phyloP scores from a whole-genome alignment of 2,113 vertebrate genomes.

The Furnarius figulus region DNA sequence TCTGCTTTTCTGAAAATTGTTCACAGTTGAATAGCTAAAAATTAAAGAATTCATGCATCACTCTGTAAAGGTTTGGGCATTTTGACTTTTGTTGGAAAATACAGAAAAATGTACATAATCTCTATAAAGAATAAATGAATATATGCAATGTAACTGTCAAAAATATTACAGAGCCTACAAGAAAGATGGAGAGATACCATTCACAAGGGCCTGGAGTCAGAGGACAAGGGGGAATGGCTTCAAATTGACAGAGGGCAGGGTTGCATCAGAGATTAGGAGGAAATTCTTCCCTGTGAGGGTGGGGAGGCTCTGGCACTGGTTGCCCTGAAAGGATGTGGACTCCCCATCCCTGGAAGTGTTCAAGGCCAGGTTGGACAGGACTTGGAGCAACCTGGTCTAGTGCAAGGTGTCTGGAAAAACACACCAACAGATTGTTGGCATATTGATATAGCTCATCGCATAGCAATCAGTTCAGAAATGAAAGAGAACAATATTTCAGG shows the following conservation, averaged over 20 bases:
- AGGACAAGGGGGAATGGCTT: background rate
- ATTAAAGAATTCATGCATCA: background rate
- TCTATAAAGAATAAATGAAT: background rate
- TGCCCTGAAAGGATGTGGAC: background rate
- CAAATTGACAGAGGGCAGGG: background rate
- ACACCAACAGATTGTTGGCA: background rate
- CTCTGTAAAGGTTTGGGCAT: background rate
- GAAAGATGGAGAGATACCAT: background rate
- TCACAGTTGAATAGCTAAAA: background rate
- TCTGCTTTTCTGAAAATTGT: background rate
- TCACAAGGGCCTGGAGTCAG: background rate
- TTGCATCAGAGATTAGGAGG: too few species aligned
- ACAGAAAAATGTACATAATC: background rate
- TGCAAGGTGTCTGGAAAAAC: background rate
- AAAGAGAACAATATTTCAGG: background rate
- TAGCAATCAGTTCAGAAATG: background rate
- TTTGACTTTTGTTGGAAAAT: background rate
- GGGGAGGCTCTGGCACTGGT: too few species aligned
- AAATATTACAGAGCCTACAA: background rate
- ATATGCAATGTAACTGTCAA: background rate
- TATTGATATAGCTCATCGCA: background rate
- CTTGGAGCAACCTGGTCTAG: too few species aligned
- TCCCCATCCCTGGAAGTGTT: background rate
- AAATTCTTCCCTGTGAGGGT: too few species aligned
- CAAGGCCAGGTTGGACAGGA: too few species aligned